These are phyloP conservation scores for Sebastiscus tertius DNA, from an alignment of 2,797 vertebrate genomes.

Conservation along the genomic window DNA sequence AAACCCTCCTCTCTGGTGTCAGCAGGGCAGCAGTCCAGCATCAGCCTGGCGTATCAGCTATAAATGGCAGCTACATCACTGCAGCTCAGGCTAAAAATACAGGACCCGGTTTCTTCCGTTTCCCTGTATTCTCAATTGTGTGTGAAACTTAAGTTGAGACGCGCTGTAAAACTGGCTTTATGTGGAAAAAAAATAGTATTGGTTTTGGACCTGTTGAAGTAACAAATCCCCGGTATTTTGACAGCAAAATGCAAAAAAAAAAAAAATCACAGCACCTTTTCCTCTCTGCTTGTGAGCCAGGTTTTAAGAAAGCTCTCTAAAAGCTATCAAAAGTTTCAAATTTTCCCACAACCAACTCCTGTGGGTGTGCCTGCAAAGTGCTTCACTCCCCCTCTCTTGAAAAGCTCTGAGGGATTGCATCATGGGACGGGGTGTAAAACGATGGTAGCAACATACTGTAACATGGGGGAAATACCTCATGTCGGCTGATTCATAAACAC, in stretches of 20 bases:
- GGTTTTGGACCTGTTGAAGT: slow-evolving; percentile 39
- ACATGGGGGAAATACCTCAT: slow-evolving; percentile 77
- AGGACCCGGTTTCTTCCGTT: slow-evolving; percentile 46
- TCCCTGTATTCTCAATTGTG: slow-evolving; percentile 69
- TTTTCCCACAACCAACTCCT: slow-evolving; percentile 70
- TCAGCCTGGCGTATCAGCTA: slow-evolving; percentile 60
- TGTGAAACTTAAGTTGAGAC: slow-evolving; percentile 41
- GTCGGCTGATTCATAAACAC: slow-evolving; percentile 78
- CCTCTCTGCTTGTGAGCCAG: slow-evolving; percentile 31
- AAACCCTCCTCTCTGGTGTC: slow-evolving; percentile 47
- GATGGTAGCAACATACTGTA: slow-evolving; percentile 73
- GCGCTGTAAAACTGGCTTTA: slow-evolving; percentile 7
- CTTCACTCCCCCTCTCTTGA: slow-evolving; percentile 63
- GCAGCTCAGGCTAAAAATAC: slow-evolving; percentile 71
- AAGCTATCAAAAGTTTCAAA: slow-evolving; percentile 73
- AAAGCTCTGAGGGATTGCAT: slow-evolving; percentile 76
- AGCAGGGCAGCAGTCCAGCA: slow-evolving; percentile 56
- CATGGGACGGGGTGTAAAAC: slow-evolving; percentile 68
- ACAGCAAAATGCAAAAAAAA: slow-evolving; percentile 34
- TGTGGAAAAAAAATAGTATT: slow-evolving; percentile 17
- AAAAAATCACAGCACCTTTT: slow-evolving; percentile 32
- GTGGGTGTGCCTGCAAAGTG: slow-evolving; percentile 79
- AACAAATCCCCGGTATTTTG: slow-evolving; percentile 42
- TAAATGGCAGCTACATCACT: slow-evolving; percentile 72
- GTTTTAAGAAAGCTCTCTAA: slow-evolving; percentile 61